Percentiles rank a stretch among this genome's conserved stretches.
Conservation (phyloP, 2,888 invertebrate genomes). For the Brachycybe producta region DNA sequence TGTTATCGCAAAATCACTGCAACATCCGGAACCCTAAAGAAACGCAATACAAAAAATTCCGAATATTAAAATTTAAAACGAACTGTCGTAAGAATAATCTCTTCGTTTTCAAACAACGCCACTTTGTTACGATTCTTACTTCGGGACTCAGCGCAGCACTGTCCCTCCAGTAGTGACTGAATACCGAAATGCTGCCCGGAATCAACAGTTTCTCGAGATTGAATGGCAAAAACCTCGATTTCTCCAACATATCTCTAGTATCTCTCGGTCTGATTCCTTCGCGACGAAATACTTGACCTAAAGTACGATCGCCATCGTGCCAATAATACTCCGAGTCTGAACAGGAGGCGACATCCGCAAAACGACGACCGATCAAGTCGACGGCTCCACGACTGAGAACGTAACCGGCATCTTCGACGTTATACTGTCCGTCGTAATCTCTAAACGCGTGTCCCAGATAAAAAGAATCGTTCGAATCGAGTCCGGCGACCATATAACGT, state of each 20-base stretch:
- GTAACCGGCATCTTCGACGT: constrained; percentile 25
- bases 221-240: constrained; percentile 26
- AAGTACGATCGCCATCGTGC: constrained; percentile 22
- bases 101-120: too few relatives aligned
- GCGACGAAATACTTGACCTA: constrained; percentile 23
- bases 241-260: constrained; percentile 23
- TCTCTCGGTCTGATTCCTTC: constrained; percentile 23
- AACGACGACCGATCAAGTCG: constrained; percentile 13
- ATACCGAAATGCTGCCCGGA: constrained; percentile 25
- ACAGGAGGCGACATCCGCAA: constrained; percentile 2
- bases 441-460: constrained; percentile 26
- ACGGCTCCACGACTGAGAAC: constrained; percentile 23
- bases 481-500: constrained; percentile 24
- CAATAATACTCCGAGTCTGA: constrained; percentile 17
- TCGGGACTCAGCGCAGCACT: constrained; percentile 24
- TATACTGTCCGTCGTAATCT: constrained; percentile 24
- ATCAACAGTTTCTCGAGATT: constrained; percentile 24
- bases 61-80: too few relatives aligned
- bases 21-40: constrained; percentile 25
- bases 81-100: too few relatives aligned
- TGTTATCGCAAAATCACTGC: constrained; percentile 25
- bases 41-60: not conserved
- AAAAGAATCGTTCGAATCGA: constrained; percentile 21
- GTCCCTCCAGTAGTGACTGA: constrained; percentile 25
- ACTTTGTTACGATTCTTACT: constrained; percentile 20